A percentile compares a stretch with the other conserved stretches of the same genome.
Conservation (phyloP, 2,888 invertebrate species). For the Spilosoma lubricipeda region DNA sequence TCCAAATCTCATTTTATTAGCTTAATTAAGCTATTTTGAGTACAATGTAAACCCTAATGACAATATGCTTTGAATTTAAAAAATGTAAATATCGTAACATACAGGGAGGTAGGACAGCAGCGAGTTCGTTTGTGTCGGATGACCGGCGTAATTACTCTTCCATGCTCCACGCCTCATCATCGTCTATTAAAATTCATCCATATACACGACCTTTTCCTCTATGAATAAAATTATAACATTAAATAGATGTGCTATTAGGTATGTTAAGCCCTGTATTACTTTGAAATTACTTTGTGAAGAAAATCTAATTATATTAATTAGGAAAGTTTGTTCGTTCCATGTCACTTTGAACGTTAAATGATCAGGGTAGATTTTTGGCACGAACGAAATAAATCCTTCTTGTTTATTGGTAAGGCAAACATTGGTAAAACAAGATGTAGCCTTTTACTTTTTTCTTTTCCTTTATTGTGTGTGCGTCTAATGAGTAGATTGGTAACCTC, state of each 20-base stretch:
- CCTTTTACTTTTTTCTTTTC: neutral
- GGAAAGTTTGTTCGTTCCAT: constrained; percentile 15
- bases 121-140: constrained; percentile 50
- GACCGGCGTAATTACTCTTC: constrained; percentile 69
- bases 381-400: constrained; percentile 15
- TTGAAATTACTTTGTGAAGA: constrained; percentile 19
- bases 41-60: constrained; percentile 30
- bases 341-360: constrained; percentile 13
- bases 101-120: constrained; percentile 31
- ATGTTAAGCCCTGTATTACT: constrained; percentile 19
- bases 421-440: neutral
- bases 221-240: constrained; percentile 70
- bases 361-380: constrained; percentile 8
- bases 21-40: neutral
- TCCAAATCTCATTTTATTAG: neutral
- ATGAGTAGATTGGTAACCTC: too few relatives aligned
- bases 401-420: constrained; percentile 12
- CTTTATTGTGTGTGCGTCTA: neutral
- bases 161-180: constrained; percentile 68
- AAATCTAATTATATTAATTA: constrained; percentile 21
- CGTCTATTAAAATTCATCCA: constrained; percentile 78
- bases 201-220: constrained; percentile 68
- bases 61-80: constrained; percentile 46
- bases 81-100: constrained; percentile 52
- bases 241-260: constrained; percentile 45